Evolutionary conservation across 2,797 vertebrate genomes (phyloP).

Genomic region (Gallinago stenura): DNA sequence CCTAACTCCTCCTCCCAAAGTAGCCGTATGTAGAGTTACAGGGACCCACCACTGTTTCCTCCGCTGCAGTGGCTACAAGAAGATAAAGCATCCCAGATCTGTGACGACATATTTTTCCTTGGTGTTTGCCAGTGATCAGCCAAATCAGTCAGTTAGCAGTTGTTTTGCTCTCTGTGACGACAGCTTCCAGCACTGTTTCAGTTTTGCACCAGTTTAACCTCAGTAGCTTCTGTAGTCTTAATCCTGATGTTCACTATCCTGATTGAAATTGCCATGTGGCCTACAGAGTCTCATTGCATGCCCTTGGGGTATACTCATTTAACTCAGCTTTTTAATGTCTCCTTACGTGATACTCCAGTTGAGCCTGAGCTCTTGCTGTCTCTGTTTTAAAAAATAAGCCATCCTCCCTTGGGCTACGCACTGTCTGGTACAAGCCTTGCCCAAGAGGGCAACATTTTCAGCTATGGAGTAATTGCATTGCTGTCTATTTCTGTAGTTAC

Average conservation of each 20-base stretch:
- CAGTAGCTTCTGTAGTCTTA: background rate
- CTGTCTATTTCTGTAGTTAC: background rate
- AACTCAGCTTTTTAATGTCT: background rate
- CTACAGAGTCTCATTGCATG: background rate
- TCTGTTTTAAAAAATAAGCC: background rate
- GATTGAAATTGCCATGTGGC: background rate
- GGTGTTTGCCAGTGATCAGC: background rate
- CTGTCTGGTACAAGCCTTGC: background rate
- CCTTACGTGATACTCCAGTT: background rate
- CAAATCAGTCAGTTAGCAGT: background rate
- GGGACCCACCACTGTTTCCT: background rate
- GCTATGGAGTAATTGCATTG: background rate
- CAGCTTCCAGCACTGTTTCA: background rate
- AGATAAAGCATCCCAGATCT: background rate
- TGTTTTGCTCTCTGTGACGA: background rate
- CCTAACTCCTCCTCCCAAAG: background rate
- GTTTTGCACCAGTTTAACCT: background rate
- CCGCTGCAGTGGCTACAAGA: background rate
- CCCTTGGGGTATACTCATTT: background rate
- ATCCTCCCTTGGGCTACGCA: fast-evolving
- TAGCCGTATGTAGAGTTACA: background rate
- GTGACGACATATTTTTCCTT: background rate
- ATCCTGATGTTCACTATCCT: background rate
- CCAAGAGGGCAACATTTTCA: background rate
- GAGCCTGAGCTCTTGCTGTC: background rate